phyloP scores from a whole-genome alignment of 2,797 vertebrate species.

The Pipistrellus nathusii region DNA sequence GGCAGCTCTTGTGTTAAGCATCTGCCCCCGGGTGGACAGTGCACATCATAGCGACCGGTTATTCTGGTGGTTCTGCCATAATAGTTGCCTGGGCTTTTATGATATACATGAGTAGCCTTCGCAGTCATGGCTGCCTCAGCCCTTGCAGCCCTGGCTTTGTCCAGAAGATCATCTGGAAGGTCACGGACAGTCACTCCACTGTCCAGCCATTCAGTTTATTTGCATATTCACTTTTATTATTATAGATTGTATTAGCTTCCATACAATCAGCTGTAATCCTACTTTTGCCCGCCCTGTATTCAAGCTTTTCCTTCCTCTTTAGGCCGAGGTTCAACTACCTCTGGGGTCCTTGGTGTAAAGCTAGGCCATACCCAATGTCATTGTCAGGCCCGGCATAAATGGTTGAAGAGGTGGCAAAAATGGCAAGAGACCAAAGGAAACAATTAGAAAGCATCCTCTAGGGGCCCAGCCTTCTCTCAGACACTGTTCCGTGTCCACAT shows the following conservation, averaged over 20 bases:
- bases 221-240: too few relatives aligned
- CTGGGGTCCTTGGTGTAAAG: not conserved
- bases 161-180: too few relatives aligned
- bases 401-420: not conserved
- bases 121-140: too few relatives aligned
- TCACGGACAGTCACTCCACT: too few relatives aligned
- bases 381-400: not conserved
- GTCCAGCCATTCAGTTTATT: too few relatives aligned
- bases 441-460: accelerated
- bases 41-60: too few relatives aligned
- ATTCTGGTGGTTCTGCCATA: too few relatives aligned
- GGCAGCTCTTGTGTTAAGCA: too few relatives aligned
- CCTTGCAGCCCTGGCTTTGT: too few relatives aligned
- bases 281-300: not conserved
- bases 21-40: too few relatives aligned
- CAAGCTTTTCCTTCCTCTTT: not conserved
- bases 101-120: too few relatives aligned
- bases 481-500: accelerated
- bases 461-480: not conserved
- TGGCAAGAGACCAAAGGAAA: not conserved
- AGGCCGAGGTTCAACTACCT: not conserved
- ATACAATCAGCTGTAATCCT: not conserved
- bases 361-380: not conserved
- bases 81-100: too few relatives aligned
- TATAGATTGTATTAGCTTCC: not conserved